phyloP scores from a whole-genome alignment of 2,888 invertebrate genomes.

The Exephanes ischioxanthus region DNA sequence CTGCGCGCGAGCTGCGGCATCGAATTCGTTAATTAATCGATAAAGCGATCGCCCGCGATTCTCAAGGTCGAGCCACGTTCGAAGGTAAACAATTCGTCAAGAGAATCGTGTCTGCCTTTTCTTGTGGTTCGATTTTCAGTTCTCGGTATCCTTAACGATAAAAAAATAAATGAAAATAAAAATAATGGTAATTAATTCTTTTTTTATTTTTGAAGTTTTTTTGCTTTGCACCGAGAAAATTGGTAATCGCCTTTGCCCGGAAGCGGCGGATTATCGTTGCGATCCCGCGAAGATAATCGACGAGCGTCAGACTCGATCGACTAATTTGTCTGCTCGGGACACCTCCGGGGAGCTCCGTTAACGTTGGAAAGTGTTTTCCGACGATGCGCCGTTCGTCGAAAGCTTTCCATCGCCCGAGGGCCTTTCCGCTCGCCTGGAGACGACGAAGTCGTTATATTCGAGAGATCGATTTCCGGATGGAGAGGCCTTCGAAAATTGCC shows the following conservation, averaged over 20 bases:
- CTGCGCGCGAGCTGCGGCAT: too few species aligned
- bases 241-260: slow-evolving; percentile 4
- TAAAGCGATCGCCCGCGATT: neutral
- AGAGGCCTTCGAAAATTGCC: slow-evolving; percentile 26
- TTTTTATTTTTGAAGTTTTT: too few species aligned
- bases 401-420: slow-evolving; percentile 49
- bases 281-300: slow-evolving; percentile 32
- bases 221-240: neutral
- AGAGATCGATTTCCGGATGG: neutral
- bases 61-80: neutral
- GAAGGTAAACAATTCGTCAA: too few species aligned
- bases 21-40: too few species aligned
- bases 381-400: slow-evolving; percentile 26
- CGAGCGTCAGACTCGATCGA: slow-evolving; percentile 24
- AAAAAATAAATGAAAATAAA: neutral
- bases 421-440: neutral
- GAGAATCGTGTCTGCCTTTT: neutral
- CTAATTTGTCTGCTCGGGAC: slow-evolving; percentile 42
- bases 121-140: neutral
- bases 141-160: neutral
- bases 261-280: neutral
- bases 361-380: slow-evolving; percentile 43
- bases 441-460: neutral
- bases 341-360: slow-evolving; percentile 1
- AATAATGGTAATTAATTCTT: too few species aligned